phyloP scores from a whole-genome alignment of 30 jellyfish, hydroid and myxozoan species.

The Haliclystus octoradiatus region DNA sequence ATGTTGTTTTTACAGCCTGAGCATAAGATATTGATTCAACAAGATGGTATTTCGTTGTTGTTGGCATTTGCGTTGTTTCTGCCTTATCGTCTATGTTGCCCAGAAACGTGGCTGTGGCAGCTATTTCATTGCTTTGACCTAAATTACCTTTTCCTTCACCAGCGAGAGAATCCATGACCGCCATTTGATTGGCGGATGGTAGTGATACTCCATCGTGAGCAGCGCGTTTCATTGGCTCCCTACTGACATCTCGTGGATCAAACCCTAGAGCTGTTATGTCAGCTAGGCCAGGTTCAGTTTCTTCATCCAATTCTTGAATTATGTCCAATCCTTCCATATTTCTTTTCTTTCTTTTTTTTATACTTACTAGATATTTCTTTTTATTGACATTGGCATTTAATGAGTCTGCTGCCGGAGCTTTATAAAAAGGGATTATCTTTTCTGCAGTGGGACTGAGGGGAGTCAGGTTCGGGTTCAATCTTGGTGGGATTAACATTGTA shows the following conservation, averaged over 20 bases:
- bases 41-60: not conserved
- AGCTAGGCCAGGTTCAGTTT: not conserved
- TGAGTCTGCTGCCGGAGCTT: not conserved
- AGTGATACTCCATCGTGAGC: slow-evolving; percentile 11
- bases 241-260: slow-evolving; percentile 3
- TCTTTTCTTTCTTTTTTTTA: slow-evolving; percentile 36
- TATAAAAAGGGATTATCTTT: not conserved
- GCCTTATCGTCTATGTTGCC: not conserved
- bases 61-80: not conserved
- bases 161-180: slow-evolving; percentile 30
- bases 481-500: not conserved
- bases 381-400: not conserved
- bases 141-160: slow-evolving; percentile 50
- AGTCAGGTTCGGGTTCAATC: not conserved
- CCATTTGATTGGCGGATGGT: slow-evolving; percentile 14
- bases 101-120: not conserved
- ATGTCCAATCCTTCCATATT: not conserved
- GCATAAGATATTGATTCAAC: not conserved
- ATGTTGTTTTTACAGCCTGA: not conserved
- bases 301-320: not conserved
- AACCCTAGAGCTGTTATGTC: slow-evolving; percentile 10
- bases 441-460: too few relatives aligned
- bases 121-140: too few relatives aligned
- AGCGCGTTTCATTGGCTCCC: slow-evolving; percentile 16
- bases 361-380: slow-evolving; percentile 40